Base-by-base conservation (phyloP, 64 coral and sea anemone genomes). In the Dendrophyllia cribrosa region DNA sequence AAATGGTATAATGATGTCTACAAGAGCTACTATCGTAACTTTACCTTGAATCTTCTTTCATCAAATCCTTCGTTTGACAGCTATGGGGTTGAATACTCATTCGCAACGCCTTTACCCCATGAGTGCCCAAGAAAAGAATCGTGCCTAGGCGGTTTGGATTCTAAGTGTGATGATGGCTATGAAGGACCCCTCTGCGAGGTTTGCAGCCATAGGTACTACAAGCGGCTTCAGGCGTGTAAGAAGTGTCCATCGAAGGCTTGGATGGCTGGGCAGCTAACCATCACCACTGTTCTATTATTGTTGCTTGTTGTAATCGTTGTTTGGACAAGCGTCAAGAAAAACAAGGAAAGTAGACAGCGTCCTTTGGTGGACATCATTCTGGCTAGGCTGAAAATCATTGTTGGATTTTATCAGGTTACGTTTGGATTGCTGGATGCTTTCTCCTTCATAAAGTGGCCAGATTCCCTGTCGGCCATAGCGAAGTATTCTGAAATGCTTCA, bases 341-440 rank as follows among this genome's bases (percentile, higher is more conserved):
- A 59, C 52, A 91, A 62, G 22, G 82, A 2, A 34, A 34, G 34
- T 34, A 34, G 34, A 34, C 34, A 2, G 34, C 34, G 34, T 34
- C 34, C 34, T 34, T 34, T 34, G 34, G 34, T 34, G 34, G 93
- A 95, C 43, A 47, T 95, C 0, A 34, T 84, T 75, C 17, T 91
- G 2, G 93, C 88, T 4, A 64, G 93, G 20, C 21, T 91, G 2
- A 95, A 91, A 51, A 95, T 91, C 6, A 58, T 95, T 26, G 78
- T 91, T 20, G 93, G 34, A 34, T 95, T 95, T 60, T 95, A 95
- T 63, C 93, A 95, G 53, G 88, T 95, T 0, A 79, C 87, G 22
- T 66, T 72, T 14, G 89, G 79, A 4, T 63, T 82, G 58, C 52
- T 95, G 45, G 49, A 88, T 53, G 63, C 76, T 46, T 78, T 86